Base-by-base conservation (phyloP, 2,797 vertebrate species). In the Falco peregrinus region DNA sequence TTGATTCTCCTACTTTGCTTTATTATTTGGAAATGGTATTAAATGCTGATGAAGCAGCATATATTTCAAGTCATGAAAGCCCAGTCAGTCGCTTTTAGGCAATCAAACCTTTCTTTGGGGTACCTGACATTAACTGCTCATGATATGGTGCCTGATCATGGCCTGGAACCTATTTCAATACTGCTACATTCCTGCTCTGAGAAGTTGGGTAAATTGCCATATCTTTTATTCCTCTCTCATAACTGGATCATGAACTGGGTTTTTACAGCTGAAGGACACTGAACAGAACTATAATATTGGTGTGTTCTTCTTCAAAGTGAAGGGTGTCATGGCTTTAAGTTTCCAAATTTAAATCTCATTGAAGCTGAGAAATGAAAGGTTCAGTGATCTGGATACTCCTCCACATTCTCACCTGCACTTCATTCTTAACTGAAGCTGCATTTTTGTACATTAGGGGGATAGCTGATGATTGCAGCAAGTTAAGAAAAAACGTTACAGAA, bases 261-360 rank as follows among this genome's bases (percentile, higher is more conserved):
- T 95, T 95, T 95, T 93, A 71, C 68, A 78, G 64, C 43, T 90
- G 48, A 47, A 50, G 56, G 33, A 76, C 6, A 28, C 15, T 94
- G 43, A 96, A 90, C 68, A 84, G 70, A 82, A 71, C 79, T 85
- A 79, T 86, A 24, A 74, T 88, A n/a, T 78, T 31, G 35, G 5
- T 45, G 25, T 45, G 26, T 26, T 84, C 41, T 45, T 90, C 70
- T 84, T 76, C 43, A 63, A 92, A 94, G 48, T 16, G 8, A 77
- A 93, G 7, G 26, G 19, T 92, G 84, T 60, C 57, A 33, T 51
- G 82, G 59, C 47, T 45, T 50, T 71, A 67, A 50, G 22, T 48
- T 84, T 84, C 65, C n/a, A 48, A 61, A 88, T 78, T 57, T 87
- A 60, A 47, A 48, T 88, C 50, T 91, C 2, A 0, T 37, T 65